phyloP scores from a whole-genome alignment of 2,797 vertebrate genomes.

The Sardinella longiceps region DNA sequence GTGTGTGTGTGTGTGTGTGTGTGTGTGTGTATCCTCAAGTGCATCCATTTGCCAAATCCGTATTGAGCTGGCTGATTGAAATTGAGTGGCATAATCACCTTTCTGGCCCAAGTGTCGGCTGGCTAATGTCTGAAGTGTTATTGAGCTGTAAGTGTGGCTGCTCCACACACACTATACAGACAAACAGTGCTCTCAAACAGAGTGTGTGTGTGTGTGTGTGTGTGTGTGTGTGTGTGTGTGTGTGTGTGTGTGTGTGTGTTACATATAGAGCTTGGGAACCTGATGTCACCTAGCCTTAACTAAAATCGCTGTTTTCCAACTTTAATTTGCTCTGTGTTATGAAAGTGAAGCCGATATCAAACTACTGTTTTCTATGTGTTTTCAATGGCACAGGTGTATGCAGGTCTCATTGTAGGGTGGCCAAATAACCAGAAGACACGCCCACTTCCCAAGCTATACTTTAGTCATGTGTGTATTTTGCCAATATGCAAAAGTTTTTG shows the following conservation, averaged over 20 bases:
- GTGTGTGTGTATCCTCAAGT: background rate
- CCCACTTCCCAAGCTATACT: no score
- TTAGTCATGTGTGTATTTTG: no score
- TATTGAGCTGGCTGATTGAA: slow-evolving; percentile 17
- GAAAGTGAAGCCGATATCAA: no score
- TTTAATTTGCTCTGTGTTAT: no score
- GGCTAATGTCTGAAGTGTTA: slow-evolving; percentile 8
- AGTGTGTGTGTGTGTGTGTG: background rate
- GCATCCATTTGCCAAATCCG: background rate
- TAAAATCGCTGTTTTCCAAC: no score
- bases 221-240: slow-evolving; percentile 30
- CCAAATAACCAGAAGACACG: no score
- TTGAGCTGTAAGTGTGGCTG: background rate
- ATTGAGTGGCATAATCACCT: slow-evolving; percentile 24
- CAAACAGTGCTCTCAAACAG: background rate
- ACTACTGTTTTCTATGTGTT: no score
- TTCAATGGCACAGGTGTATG: no score
- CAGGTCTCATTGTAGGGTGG: no score
- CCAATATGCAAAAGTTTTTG: no score
- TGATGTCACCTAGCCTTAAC: no score
- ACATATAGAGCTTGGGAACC: no score
- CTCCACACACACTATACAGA: background rate
- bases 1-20: background rate
- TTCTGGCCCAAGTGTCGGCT: background rate
- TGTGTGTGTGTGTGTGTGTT: slow-evolving; percentile 44